phyloP scores from a whole-genome alignment of 2,113 vertebrate species.

The Chauna torquata region DNA sequence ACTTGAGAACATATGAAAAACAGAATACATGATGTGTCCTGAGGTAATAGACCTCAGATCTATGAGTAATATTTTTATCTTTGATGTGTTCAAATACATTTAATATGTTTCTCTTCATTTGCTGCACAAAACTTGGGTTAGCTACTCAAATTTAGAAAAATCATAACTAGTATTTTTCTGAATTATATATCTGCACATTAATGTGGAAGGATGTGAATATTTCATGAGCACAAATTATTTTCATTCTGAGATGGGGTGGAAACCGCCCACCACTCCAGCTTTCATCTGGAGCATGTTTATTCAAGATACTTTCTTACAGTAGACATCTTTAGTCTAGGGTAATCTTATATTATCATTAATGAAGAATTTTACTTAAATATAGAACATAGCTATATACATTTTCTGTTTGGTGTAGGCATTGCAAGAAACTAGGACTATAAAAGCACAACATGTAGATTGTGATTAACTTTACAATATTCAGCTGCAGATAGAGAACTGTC shows the following conservation, averaged over 20 bases:
- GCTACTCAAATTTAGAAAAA: not conserved
- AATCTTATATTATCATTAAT: not conserved
- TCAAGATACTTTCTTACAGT: not conserved
- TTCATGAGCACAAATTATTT: not conserved
- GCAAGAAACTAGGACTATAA: not conserved
- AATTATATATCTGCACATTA: not conserved
- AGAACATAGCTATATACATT: not conserved
- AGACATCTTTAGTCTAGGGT: not conserved
- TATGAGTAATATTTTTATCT: slow-evolving; percentile 17
- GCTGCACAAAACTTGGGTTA: not conserved
- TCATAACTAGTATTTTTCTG: not conserved
- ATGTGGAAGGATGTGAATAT: not conserved
- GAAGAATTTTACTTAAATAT: not conserved
- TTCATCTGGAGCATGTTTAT: not conserved
- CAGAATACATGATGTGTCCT: slow-evolving; percentile 16
- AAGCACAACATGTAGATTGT: too few species aligned
- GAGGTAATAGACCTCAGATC: not conserved
- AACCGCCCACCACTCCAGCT: not conserved
- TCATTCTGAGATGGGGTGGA: not conserved
- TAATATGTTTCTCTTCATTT: not conserved
- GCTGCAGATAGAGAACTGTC: not conserved
- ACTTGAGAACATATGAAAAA: not conserved
- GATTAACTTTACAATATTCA: not conserved
- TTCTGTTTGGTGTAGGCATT: not conserved
- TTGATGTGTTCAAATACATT: slow-evolving; percentile 13